Base-by-base conservation (phyloP, 2,113 vertebrate genomes). In the Sceloporus tristichus region DNA sequence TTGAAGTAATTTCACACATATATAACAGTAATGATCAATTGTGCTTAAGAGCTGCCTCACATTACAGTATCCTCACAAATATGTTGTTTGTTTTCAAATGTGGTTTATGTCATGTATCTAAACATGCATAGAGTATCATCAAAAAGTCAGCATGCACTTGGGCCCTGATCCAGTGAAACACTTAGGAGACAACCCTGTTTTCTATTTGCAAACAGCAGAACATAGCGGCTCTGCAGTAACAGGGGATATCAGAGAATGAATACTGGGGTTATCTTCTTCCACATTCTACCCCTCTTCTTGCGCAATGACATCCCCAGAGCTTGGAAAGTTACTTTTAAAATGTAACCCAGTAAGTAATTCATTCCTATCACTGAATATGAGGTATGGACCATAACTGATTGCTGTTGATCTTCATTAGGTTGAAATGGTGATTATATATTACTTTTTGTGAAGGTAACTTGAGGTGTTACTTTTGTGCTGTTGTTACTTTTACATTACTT, bases 81-180 rank as follows among this genome's bases (percentile, higher is more conserved):
- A 9, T 1, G 14, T 89, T 91, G 85, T 75, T 88, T 83, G 86
- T 74, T 91, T 92, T 68, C 91, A 88, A 82, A 48, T 81, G 18
- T 88, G 38, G 54, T 34, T 56, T 91, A 89, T 83, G 42, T 56
- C 89, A 86, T 14, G 34, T 25, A 90, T 29, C 11, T 87, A 85
- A 93, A 83, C 77, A 84, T 89, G 81, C 9, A 19, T 79, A 84
- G 53, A 25, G 88, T 84, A 87, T 4, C 81, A 8, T 9, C 18
- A 62, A 7, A 38, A 29, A 1, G 29, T 29, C 27, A 9, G 34
- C 0, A 59, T 38, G 0, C 70, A 85, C 27, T 42, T 81, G 73
- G 74, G 56, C 40, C 68, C 29, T 19, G 9, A 79, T 40, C 48
- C 82, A 88, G 90, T 19, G n/a, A 90, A 48, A 87, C 6, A 4